Evolutionary conservation across 2,888 invertebrate species (phyloP).

Genomic region (Cheilosia urbana): DNA sequence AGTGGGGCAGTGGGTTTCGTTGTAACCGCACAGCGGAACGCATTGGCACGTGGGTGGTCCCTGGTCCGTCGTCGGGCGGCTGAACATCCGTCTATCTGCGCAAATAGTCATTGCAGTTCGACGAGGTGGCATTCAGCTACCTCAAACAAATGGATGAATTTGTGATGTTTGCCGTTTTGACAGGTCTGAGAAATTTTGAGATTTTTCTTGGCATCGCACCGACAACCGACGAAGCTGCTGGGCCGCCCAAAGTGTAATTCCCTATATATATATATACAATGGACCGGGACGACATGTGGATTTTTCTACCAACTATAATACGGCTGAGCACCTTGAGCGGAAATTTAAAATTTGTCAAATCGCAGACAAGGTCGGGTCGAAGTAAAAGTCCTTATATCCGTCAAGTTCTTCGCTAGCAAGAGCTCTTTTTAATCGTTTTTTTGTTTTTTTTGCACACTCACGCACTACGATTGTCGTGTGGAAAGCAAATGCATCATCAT

Average conservation of each 20-base stretch:
- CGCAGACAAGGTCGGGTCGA: too few species aligned
- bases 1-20: constrained; percentile 38
- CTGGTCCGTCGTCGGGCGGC: not conserved
- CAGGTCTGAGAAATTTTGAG: constrained; percentile 67
- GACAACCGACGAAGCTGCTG: not conserved
- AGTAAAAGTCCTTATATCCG: too few species aligned
- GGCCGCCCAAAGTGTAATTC: constrained; percentile 4
- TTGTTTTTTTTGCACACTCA: too few species aligned
- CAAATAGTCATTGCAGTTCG: constrained; percentile 63
- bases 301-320: not conserved
- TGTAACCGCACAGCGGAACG: constrained; percentile 41
- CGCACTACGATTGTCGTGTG: too few species aligned
- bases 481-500: too few species aligned
- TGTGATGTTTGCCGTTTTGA: constrained; percentile 68
- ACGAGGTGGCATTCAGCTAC: constrained; percentile 66
- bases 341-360: too few species aligned
- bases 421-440: too few species aligned
- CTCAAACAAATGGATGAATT: constrained; percentile 67
- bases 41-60: constrained; percentile 65
- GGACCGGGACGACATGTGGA: not conserved
- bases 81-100: constrained; percentile 58
- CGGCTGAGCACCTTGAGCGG: not conserved
- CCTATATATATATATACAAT: not conserved
- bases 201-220: constrained; percentile 68
- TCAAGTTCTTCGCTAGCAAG: too few species aligned